Percentiles rank a stretch among this genome's conserved stretches.
phyloP scores from a whole-genome alignment of 2,888 invertebrate species.

The Argyra leucocephala region DNA sequence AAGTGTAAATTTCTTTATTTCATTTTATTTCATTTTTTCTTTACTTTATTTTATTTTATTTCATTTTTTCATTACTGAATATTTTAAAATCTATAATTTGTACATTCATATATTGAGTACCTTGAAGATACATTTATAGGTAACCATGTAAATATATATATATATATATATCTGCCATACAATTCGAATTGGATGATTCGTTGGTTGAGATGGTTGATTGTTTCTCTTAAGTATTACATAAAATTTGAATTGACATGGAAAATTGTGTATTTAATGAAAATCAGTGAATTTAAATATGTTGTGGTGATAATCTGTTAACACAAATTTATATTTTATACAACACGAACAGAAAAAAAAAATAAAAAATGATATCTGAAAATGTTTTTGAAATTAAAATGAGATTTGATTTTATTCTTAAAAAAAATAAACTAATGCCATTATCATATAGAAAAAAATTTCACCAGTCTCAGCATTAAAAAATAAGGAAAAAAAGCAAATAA shows the following conservation, averaged over 20 bases:
- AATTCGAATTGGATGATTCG: no score
- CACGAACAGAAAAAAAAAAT: background rate
- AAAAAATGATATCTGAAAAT: background rate
- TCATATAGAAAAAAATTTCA: background rate
- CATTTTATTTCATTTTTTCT: no score
- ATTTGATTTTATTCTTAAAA: background rate
- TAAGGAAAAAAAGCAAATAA: background rate
- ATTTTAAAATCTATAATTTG: no score
- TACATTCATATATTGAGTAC: no score
- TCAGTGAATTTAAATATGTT: background rate
- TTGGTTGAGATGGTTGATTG: no score
- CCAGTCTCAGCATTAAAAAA: background rate
- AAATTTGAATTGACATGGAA: conserved; percentile 3
- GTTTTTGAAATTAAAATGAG: background rate
- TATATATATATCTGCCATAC: no score
- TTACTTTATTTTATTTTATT: no score
- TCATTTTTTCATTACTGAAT: no score
- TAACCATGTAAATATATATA: no score
- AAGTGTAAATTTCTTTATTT: no score
- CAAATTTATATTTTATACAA: background rate
- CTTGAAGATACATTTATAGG: no score
- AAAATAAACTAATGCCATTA: background rate
- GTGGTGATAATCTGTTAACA: background rate
- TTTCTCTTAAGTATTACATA: background rate
- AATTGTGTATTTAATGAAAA: background rate